phyloP scores from a whole-genome alignment of 2,888 invertebrate species.

The Ichneumon xanthorius region DNA sequence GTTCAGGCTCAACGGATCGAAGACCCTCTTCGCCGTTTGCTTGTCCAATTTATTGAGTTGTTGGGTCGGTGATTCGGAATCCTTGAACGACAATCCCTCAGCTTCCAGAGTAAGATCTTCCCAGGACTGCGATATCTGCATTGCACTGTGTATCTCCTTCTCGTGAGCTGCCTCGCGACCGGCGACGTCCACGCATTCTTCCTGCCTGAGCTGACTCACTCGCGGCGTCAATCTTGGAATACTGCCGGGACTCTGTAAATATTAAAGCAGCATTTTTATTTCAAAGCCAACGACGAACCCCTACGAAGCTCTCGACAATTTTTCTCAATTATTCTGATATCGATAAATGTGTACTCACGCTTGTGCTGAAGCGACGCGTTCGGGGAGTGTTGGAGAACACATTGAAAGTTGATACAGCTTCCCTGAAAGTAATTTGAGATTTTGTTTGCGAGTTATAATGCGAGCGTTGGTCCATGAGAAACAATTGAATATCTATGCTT shows the following conservation, averaged over 20 bases:
- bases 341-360: constrained; percentile 87
- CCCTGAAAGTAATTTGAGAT: constrained; percentile 86
- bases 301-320: not conserved
- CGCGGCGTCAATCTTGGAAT: constrained; percentile 91
- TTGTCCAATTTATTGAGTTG: constrained; percentile 78
- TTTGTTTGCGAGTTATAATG: not conserved
- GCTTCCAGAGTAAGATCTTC: constrained; percentile 94
- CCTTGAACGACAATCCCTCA: constrained; percentile 85
- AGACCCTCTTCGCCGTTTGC: constrained; percentile 79
- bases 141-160: constrained; percentile 94
- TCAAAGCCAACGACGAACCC: constrained; percentile 8
- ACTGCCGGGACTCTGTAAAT: constrained; percentile 85
- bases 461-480: constrained; percentile 16
- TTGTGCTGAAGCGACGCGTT: constrained; percentile 95
- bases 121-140: constrained; percentile 98
- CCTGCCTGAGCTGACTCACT: constrained; percentile 94
- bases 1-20: constrained; percentile 84
- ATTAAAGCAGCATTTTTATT: constrained; percentile 21
- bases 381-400: constrained; percentile 90
- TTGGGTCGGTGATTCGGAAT: constrained; percentile 80
- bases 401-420: constrained; percentile 89
- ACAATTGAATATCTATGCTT: constrained; percentile 30
- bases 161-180: constrained; percentile 97
- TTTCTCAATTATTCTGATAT: constrained; percentile 5
- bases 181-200: constrained; percentile 93